Base-by-base conservation (phyloP, 1,140 invertebrate species). In the Dreissena rostriformis region DNA sequence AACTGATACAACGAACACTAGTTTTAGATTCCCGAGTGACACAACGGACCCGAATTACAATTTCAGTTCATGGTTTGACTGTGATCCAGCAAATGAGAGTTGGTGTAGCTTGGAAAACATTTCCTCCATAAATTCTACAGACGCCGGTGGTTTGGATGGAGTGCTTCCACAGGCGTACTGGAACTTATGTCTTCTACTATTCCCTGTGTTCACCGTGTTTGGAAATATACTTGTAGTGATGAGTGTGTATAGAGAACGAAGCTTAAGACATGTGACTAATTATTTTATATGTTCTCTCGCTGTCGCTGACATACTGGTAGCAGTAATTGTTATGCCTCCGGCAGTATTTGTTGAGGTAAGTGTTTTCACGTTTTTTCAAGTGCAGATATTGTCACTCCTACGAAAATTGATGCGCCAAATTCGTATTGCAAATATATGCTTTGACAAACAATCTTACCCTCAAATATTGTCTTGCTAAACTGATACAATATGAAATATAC, bases 201-300 rank as follows among this genome's bases (percentile, higher is more conserved):
- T 99, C 91, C 97, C 98, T 28, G 95, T 98, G 90, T 96, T 99
- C 81, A 99, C 98, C 0, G 95, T 99, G 15, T 99, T 99, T 93
- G 98, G 98, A 51, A 99, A 99, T 94, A 96, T 98, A 77, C 95
- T 99, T 77, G 98, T 99, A 78, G 99, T 99, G 86, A 94, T 99
- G 88, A 97, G 97, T 89, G 98, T 99, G 12, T 96, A 96, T 76
- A 95, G 97, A 66, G 98, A 99, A 93, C 95, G 97, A 86, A 96
- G 86, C 80, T 73, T 92, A 66, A 97, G 98, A 92, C 98, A 98
- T 11, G 97, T 97, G 78, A 99, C 98, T 71, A 99, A 99, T 94
- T 99, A 99, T 94, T 99, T 99, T 94, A 99, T 99, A 92, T 98
- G 99, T 86, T 98, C 97, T 84, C 94, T 99, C 87, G 98, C 98